A percentile compares a stretch with the other conserved stretches of the same genome.
These are phyloP conservation scores for Centrocercus urophasianus DNA, from an alignment of 2,113 vertebrate species.

Conservation along the genomic window DNA sequence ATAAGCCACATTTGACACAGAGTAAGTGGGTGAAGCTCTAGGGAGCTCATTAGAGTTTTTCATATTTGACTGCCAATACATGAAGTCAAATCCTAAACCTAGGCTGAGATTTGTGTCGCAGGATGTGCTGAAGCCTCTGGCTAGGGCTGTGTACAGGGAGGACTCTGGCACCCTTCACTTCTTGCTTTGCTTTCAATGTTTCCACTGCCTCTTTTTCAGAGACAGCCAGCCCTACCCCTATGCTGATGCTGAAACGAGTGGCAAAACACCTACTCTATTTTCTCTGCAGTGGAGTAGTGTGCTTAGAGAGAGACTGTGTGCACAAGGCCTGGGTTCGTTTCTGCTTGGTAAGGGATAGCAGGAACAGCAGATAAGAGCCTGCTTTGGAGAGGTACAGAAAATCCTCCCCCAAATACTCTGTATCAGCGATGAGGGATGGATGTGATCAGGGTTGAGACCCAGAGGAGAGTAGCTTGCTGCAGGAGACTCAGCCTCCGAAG, in stretches of 20 bases:
- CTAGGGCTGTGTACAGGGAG: neutral
- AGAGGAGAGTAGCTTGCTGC: neutral
- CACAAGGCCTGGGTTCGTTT: neutral
- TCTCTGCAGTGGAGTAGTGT: neutral
- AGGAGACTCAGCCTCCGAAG: neutral
- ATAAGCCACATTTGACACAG: neutral
- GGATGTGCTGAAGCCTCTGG: neutral
- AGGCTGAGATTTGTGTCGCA: neutral
- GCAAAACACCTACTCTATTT: neutral
- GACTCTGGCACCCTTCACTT: neutral
- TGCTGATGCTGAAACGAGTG: neutral
- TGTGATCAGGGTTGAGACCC: neutral
- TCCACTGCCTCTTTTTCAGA: no score
- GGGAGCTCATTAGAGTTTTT: conserved; percentile 41
- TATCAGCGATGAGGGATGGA: neutral
- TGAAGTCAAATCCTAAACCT: neutral
- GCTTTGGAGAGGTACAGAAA: neutral
- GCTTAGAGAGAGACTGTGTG: no score
- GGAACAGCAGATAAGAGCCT: neutral
- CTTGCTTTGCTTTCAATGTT: no score
- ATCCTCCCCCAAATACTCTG: neutral
- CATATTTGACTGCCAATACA: neutral
- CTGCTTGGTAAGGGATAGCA: neutral
- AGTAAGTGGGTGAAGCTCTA: neutral
- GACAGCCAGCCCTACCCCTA: no score